Base-by-base conservation (phyloP, 2,888 invertebrate genomes). In the Osmoderma eremita region DNA sequence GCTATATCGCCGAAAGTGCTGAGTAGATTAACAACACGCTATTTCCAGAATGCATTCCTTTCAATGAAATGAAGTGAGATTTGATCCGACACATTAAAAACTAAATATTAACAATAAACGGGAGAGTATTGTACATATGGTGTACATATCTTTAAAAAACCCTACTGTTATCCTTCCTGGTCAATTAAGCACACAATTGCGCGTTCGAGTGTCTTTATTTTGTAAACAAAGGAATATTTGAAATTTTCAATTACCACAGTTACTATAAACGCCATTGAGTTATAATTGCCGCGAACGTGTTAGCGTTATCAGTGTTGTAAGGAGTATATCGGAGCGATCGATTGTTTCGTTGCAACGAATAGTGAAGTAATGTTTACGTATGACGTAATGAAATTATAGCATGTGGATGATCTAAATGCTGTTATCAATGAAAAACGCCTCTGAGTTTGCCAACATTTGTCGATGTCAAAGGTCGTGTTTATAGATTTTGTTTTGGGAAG, bases 401-500 rank as follows among this genome's bases (percentile, higher is more conserved):
- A 18, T 45, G 58, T 61, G 42, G 58, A 45, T 45, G 58, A 42
- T 45, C 58, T 61, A 61, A 61, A 61, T 61, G 58, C 24, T 12
- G 12, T 61, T 61, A 42, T 30, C 42, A 41, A 30, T 61, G 48
- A 18, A 30, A 45, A 45, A 61, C 18, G 45, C 30, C 24, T 45
- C 45, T 61, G 36, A 17, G 45, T 61, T 61, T 61, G 58, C 58
- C 36, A 61, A 61, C 58, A 48, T 61, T 61, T 48, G 58, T 30
- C 45, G 30, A 30, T 61, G 58, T 61, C 30, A 61, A 17, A 61
- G 58, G 45, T 61, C 58, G n/a, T 61, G 58, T 58, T 58, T 58
- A 58, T 42, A 58, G 42, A 61, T 61, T 61, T 61, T 61, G 58
- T 61, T 61, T 61, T 61, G 45, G 58, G 58, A 61, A 48, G 48